Evolutionary conservation across 2,888 invertebrate genomes (phyloP), one percentile per base, ranked within the genome.

Genomic region (Xylota sylvarum): DNA sequence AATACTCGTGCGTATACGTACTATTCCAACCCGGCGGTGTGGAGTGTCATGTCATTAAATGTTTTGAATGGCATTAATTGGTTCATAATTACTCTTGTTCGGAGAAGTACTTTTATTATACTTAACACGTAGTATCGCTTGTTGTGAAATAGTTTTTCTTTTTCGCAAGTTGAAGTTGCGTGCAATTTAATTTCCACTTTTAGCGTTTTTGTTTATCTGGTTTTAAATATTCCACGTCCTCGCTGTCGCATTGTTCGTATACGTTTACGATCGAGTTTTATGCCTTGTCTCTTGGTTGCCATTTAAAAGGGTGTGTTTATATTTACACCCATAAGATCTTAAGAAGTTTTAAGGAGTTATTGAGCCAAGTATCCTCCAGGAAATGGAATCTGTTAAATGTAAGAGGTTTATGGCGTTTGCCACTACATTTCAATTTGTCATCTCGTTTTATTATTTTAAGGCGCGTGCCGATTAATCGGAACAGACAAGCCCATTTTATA

Each of bases 1-100:
- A 60, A 23, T 52, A 76, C 74, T 80, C 70, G 80, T 85, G 80
- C 80, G 80, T 80, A 76, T 70, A 70, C 80, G 37, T 81, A 58
- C 62, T 85, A 58, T 76, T 37, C 37, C 37, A 46, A 27, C 58
- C 12, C 30, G 55, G 14, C n/a, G n/a, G n/a, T n/a, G n/a, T 19
- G 55, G 23, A 17, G 69, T 35, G 32, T 65, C 69, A 69, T 69
- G 80, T 52, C 50, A 56, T 80, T 85, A 72, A 80, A 72, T 58
- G 52, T 37, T 70, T 65, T 35, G 70, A 81, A 81, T 55, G 70
- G 50, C 81, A 60, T 81, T 81, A 85, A 85, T 81, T 76, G 70
- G 60, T 55, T 76, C 65, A 70, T 85, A 81, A 81, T 76, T 52
- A 70, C 76, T 60, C 30, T 76, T 48, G 62, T 83, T 62, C 62